Percentiles rank a stretch among this genome's conserved stretches.
Conservation (phyloP, 2,797 vertebrate genomes). For the Hippoglossus hippoglossus region DNA sequence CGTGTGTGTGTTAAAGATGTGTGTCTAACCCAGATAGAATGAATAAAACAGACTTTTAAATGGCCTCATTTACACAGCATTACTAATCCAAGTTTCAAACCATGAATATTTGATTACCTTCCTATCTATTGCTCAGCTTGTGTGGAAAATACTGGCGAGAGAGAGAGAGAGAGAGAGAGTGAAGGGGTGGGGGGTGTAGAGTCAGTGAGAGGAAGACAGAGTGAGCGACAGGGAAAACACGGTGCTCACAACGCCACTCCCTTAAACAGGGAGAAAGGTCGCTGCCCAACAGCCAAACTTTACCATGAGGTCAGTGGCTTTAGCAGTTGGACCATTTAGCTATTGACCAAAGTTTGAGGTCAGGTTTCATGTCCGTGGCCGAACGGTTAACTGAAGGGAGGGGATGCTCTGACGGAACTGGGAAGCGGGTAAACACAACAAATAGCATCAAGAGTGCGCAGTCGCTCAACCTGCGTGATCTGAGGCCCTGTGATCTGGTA, state of each 20-base stretch:
- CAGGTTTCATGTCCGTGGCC: slow-evolving; percentile 16
- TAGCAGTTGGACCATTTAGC: slow-evolving; percentile 13
- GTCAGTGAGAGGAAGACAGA: slow-evolving; percentile 12
- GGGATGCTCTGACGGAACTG: slow-evolving; percentile 34
- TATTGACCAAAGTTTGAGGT: slow-evolving; percentile 23
- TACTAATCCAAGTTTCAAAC: slow-evolving; percentile 80
- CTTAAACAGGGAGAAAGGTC: slow-evolving; percentile 16
- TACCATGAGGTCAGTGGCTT: slow-evolving; percentile 1
- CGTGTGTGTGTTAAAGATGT: slow-evolving; percentile 41
- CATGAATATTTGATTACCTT: slow-evolving; percentile 84
- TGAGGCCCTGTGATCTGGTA: slow-evolving; percentile 66
- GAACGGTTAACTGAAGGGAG: slow-evolving; percentile 17
- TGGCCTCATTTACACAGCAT: slow-evolving; percentile 83
- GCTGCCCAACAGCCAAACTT: slow-evolving; percentile 15
- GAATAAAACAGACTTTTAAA: slow-evolving; percentile 87
- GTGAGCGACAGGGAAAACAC: slow-evolving; percentile 49
- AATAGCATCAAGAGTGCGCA: slow-evolving; percentile 25
- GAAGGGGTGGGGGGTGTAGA: background rate
- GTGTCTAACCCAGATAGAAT: slow-evolving; percentile 84
- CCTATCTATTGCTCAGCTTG: slow-evolving; percentile 67
- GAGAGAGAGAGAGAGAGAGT: slow-evolving; percentile 29
- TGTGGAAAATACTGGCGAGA: slow-evolving; percentile 58
- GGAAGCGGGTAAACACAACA: slow-evolving; percentile 48
- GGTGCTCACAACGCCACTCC: slow-evolving; percentile 28
- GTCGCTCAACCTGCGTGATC: slow-evolving; percentile 36